Evolutionary conservation across 2,113 vertebrate genomes (phyloP).

Genomic region (Sphyrna mokarran): DNA sequence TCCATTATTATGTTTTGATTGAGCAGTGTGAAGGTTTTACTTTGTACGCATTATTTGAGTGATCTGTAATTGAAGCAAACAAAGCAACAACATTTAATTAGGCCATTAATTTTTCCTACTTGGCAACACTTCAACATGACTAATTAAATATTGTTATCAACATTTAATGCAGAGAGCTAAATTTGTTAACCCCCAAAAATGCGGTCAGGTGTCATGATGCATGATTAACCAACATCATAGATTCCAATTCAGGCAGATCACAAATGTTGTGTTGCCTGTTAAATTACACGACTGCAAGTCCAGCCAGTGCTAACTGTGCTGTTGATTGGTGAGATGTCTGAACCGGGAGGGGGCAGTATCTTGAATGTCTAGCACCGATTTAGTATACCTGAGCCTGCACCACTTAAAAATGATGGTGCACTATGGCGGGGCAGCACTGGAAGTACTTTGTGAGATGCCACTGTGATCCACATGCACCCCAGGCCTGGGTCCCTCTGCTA

Average conservation of each 20-base stretch:
- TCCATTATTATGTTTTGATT: slow-evolving; percentile 26
- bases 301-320: background rate
- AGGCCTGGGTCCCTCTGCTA: no score
- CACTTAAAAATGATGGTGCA: no score
- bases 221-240: background rate
- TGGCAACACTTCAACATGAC: slow-evolving; percentile 66
- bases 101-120: slow-evolving; percentile 73
- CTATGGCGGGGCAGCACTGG: background rate
- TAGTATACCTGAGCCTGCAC: background rate
- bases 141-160: slow-evolving; percentile 67
- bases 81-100: slow-evolving; percentile 69
- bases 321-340: background rate
- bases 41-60: slow-evolving; percentile 22
- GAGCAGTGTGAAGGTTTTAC: slow-evolving; percentile 14
- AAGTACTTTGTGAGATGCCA: background rate
- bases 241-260: background rate
- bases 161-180: slow-evolving; percentile 49
- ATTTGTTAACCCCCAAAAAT: background rate
- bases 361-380: background rate
- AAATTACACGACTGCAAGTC: background rate
- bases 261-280: background rate
- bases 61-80: slow-evolving; percentile 31
- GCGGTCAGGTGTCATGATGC: background rate
- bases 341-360: background rate
- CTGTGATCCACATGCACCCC: no score